Percentiles rank a stretch among this genome's conserved stretches.
phyloP scores from a whole-genome alignment of 2,113 vertebrate genomes.

The Deroptyus accipitrinus region DNA sequence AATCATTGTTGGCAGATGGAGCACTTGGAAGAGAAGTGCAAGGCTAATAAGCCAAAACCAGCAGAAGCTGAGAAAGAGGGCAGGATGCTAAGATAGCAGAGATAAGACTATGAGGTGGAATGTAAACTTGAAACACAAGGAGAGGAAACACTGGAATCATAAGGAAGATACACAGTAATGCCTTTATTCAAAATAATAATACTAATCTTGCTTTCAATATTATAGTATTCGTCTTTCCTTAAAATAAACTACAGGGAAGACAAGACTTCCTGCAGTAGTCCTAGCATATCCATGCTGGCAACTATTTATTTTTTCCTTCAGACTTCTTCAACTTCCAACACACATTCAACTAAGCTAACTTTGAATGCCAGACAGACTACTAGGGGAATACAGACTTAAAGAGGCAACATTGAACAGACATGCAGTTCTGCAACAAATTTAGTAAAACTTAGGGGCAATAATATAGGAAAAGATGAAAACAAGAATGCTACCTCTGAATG shows the following conservation, averaged over 20 bases:
- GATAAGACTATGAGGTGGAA: not conserved
- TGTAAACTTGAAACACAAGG: not conserved
- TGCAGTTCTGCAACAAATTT: not conserved
- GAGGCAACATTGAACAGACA: not conserved
- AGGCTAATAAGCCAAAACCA: not conserved
- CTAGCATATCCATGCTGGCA: not conserved
- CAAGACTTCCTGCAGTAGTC: not conserved
- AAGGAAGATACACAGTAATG: not conserved
- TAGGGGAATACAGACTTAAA: not conserved
- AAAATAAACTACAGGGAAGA: not conserved
- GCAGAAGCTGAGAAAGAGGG: not conserved
- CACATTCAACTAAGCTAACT: fast-evolving
- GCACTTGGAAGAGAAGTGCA: not conserved
- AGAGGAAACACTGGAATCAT: not conserved
- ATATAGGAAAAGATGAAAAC: not conserved
- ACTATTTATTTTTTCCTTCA: not conserved
- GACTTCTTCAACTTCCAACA: not conserved
- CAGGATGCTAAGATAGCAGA: not conserved
- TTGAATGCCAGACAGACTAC: not conserved
- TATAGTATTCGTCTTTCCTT: not conserved
- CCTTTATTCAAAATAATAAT: not conserved
- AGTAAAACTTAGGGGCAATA: not conserved
- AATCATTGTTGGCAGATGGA: not conserved
- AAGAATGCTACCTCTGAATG: conserved; percentile 80
- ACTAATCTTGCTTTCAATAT: not conserved